phyloP scores from a whole-genome alignment of 2,888 invertebrate species.

The Tineola bisselliella region DNA sequence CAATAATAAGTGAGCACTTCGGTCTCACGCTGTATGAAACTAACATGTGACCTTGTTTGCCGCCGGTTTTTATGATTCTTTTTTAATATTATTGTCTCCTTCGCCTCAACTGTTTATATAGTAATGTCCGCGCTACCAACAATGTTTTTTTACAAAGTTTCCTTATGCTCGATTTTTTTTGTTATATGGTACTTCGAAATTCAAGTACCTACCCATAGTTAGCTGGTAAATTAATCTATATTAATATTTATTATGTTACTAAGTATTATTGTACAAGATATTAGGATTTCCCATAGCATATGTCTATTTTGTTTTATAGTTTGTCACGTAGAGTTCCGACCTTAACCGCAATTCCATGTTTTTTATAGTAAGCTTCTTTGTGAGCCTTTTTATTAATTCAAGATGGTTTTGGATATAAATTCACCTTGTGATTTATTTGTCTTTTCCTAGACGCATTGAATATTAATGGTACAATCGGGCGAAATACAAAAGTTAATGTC shows the following conservation, averaged over 20 bases:
- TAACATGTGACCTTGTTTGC: constrained; percentile 1
- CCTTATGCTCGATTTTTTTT: neutral
- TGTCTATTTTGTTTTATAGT: neutral
- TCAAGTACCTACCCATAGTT: neutral
- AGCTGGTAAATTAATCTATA: neutral
- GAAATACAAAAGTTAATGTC: no score
- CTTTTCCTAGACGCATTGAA: no score
- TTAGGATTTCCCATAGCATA: neutral
- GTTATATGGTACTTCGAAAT: neutral
- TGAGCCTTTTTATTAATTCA: neutral
- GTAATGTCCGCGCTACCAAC: neutral
- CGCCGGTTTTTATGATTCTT: neutral
- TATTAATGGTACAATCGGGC: no score
- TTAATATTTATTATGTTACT: neutral
- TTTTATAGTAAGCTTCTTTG: neutral
- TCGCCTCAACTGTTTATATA: neutral
- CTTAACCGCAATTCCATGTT: neutral
- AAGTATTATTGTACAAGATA: neutral
- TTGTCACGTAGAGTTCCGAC: neutral
- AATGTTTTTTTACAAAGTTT: neutral
- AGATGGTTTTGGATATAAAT: no score
- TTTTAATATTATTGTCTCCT: constrained; percentile 4
- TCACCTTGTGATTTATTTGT: no score
- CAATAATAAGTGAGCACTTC: neutral
- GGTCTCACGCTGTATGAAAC: neutral